Conservation (phyloP, 2,113 vertebrate species). For the Reinhardtius hippoglossoides region DNA sequence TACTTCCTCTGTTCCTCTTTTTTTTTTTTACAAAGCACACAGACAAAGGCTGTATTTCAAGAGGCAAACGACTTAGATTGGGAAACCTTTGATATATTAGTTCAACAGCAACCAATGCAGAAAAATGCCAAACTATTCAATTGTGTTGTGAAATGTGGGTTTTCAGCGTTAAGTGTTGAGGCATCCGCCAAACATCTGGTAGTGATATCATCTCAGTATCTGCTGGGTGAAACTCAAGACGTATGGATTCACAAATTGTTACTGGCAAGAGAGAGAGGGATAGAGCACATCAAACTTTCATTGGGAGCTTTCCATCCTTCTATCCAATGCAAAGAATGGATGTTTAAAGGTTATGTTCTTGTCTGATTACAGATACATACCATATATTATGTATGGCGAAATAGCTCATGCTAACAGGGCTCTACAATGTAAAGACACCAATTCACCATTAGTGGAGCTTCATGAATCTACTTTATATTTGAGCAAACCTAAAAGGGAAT, state of each 20-base stretch:
- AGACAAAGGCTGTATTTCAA: slow-evolving; percentile 68
- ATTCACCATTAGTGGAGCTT: too few relatives aligned
- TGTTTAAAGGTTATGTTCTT: not conserved
- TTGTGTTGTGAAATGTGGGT: slow-evolving; percentile 53
- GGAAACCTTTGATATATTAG: slow-evolving; percentile 77
- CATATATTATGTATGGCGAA: not conserved
- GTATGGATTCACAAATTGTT: slow-evolving; percentile 40
- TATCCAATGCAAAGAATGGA: slow-evolving; percentile 8
- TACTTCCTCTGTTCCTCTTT: slow-evolving; percentile 52
- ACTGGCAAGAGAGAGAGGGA: slow-evolving; percentile 20
- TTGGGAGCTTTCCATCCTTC: slow-evolving; percentile 8
- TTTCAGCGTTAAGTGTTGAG: slow-evolving; percentile 41
- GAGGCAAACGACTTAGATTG: slow-evolving; percentile 74
- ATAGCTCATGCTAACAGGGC: not conserved
- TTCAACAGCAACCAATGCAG: slow-evolving; percentile 57
- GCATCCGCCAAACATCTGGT: slow-evolving; percentile 53
- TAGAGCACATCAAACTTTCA: slow-evolving; percentile 22
- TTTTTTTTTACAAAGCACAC: slow-evolving; percentile 63
- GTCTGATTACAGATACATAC: too few relatives aligned
- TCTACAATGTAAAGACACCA: not conserved
- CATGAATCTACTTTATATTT: too few relatives aligned
- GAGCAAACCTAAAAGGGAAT: too few relatives aligned
- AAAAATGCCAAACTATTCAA: slow-evolving; percentile 31
- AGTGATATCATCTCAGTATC: slow-evolving; percentile 35
- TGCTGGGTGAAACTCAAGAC: slow-evolving; percentile 34